Percentiles rank a stretch among this genome's conserved stretches.
phyloP scores from a whole-genome alignment of 1,140 invertebrate genomes.

The Lucilia sericata region DNA sequence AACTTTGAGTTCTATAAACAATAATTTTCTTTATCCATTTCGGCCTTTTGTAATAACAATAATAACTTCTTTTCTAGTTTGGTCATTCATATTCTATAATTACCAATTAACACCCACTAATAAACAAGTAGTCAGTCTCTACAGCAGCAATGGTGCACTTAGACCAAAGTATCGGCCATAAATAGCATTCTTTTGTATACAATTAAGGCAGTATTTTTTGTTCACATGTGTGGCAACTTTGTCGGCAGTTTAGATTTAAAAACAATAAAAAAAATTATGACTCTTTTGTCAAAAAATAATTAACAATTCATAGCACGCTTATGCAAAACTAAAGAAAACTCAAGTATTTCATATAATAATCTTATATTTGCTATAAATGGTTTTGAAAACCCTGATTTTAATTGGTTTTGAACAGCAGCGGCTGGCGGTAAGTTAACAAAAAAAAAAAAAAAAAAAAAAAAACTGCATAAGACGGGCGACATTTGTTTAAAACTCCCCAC shows the following conservation, averaged over 20 bases:
- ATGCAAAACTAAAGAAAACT: background rate
- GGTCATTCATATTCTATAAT: background rate
- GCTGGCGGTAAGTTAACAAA: background rate
- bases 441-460: too few species aligned
- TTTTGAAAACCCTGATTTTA: conserved; percentile 25
- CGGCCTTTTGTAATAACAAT: too few species aligned
- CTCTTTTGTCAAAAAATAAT: conserved; percentile 25
- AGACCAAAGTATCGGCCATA: background rate
- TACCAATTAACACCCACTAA: conserved; percentile 26
- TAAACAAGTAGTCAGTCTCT: background rate
- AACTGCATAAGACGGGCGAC: background rate
- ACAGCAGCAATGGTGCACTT: background rate
- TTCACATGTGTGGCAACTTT: background rate
- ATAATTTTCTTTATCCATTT: too few species aligned
- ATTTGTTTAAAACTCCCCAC: background rate
- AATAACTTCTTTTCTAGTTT: background rate
- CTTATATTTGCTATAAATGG: background rate
- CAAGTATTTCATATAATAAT: too few species aligned
- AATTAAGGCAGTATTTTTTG: background rate
- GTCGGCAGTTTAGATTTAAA: background rate
- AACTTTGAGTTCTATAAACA: too few species aligned
- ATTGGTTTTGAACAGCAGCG: conserved; percentile 36
- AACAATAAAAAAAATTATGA: background rate
- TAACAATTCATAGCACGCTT: conserved; percentile 35
- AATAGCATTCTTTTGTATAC: background rate